Base-by-base conservation (phyloP, 2,797 vertebrate species). In the Smutsia gigantea region DNA sequence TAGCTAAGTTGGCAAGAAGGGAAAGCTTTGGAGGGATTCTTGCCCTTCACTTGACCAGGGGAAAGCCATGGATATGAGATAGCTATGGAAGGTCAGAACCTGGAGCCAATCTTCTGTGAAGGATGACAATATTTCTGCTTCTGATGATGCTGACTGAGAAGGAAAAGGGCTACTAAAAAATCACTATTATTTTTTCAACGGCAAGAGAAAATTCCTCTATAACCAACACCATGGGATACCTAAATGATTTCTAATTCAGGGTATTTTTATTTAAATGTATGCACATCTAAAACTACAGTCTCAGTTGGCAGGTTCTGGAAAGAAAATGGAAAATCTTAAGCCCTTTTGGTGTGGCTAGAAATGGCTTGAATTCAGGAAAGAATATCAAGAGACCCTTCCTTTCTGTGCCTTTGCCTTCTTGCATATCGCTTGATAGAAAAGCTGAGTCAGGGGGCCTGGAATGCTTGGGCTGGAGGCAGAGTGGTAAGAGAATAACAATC, bases 161-260 rank as follows among this genome's bases (percentile, higher is more conserved):
- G 25, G 49, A 86, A 78, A 72, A 90, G 23, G 13, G 61, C 81
- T 46, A 51, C 37, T 59, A 23, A n/a, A 64, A 81, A 81, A 81
- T 42, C 61, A 68, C 17, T 18, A 55, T 13, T 55, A 7, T 77
- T 85, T 90, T 84, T 68, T 85, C 82, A 23, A 90, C 46, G 63
- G 49, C 61, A 84, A 75, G 46, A 95, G 78, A 82, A 97, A 86
- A 95, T 69, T 87, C 34, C 64, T 92, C 42, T 37, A 5, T 75
- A 75, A 46, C 53, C 66, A 69, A 18, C 4, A 46, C 49, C 25
- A 21, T 25, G 19, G 37, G 55, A 63, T 84, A 77, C 31, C 29
- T 37, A 81, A 79, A 66, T 79, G 46, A 17, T 78, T 96, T 96
- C 89, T 92, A 87, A 55, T 79, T 81, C 68, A 85, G 61, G 69